Evolutionary conservation across 53 echinoderm and acorn worm species (phyloP), one percentile per base, ranked within the genome.

Genomic region (Echinometra lucunter): DNA sequence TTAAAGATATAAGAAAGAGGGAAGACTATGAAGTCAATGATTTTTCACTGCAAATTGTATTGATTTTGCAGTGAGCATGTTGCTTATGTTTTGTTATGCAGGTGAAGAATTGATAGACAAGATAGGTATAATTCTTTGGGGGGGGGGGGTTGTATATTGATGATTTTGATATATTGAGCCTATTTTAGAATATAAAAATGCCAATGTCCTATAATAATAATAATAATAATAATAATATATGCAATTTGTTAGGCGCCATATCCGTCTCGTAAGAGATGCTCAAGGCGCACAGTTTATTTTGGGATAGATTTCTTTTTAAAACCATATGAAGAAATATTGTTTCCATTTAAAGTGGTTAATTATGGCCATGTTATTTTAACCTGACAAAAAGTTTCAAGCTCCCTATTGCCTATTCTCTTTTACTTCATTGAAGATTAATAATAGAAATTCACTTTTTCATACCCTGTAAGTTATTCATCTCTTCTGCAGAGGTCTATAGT

Each of bases 371-470:
- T 78, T 38, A 42, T 42, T 21, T 8, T 78, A 42, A 40, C 16
- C 4, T 40, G 19, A 78, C 4, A 78, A 1, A 42, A 78, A 42
- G 38, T 78, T 78, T 17, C 28, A 0, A 21, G 78, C 78, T 78
- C 42, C 38, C 35, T 78, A 38, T 78, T 9, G 15, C 42, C 85
- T 27, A 21, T 49, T 49, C 47, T 85, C 85, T 45, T 11, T 28
- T n/a, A 47, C 85, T 47, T 85, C 85, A 45, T 49, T 47, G 27
- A 49, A 49, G 45, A 85, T 85, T n/a, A 45, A 85, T 85, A 49
- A 85, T 85, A 49, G 30, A 85, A 53, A 47, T 85, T 85, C 85
- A 85, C 49, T 85, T 49, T 85, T 85, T 49, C 85, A 85, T 85
- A 85, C 85, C 45, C 2, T 47, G 49, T 85, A 85, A 85, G 47